A percentile compares a stretch with the other conserved stretches of the same genome.
Conservation (phyloP, 37 sponge, comb jelly and placozoan genomes). For the Spongilla lacustris region DNA sequence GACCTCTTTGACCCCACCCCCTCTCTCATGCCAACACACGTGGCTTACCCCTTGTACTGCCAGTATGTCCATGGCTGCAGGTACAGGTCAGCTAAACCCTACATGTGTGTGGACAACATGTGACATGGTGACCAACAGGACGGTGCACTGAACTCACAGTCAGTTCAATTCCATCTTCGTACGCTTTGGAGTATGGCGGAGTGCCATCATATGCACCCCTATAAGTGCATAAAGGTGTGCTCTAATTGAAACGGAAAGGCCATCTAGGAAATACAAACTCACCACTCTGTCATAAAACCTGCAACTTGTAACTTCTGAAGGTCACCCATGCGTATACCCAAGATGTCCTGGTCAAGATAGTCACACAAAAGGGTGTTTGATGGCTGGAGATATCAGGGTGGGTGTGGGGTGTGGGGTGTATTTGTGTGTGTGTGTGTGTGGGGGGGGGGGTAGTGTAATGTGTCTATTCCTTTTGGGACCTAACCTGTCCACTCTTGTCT, state of each 20-base stretch:
- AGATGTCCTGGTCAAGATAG: conserved; percentile 35
- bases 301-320: conserved; percentile 63
- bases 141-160: background rate
- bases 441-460: background rate
- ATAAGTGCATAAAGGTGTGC: background rate
- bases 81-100: conserved; percentile 63
- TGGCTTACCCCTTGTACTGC: conserved; percentile 77
- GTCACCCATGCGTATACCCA: conserved; percentile 54
- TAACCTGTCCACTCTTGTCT: conserved; percentile 69
- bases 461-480: background rate
- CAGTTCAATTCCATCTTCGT: conserved; percentile 41
- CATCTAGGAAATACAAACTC: background rate
- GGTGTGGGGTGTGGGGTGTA: background rate
- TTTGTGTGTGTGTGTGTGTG: background rate
- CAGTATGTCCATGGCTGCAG: conserved; percentile 78
- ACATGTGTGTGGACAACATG: background rate
- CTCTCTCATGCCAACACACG: background rate
- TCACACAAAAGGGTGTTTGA: conserved; percentile 48
- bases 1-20: background rate
- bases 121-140: background rate
- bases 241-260: background rate
- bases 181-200: conserved; percentile 13
- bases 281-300: conserved; percentile 86
- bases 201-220: conserved; percentile 73
- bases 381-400: conserved; percentile 45